Evolutionary conservation across 2,888 invertebrate genomes (phyloP).

Genomic region (Papilio elwesi): DNA sequence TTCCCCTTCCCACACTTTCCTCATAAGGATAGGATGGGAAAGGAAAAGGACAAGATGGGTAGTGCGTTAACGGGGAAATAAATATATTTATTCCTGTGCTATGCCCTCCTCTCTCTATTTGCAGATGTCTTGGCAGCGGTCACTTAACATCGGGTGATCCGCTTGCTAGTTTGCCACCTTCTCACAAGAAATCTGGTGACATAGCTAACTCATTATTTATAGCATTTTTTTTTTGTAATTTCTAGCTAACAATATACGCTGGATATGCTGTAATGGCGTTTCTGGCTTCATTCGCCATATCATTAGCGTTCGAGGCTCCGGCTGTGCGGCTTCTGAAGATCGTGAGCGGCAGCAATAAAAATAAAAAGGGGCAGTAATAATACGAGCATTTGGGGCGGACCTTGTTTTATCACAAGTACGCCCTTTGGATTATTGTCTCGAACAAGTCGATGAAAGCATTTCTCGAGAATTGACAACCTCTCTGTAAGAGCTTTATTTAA

Average conservation of each 20-base stretch:
- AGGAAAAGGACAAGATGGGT: no score
- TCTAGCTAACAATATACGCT: slow-evolving; percentile 84
- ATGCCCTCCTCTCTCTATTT: no score
- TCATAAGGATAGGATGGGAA: no score
- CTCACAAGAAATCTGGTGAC: no score
- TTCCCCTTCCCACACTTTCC: no score
- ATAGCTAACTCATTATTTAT: no score
- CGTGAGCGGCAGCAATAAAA: slow-evolving; percentile 66
- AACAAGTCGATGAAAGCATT: slow-evolving; percentile 36
- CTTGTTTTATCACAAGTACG: slow-evolving; percentile 10
- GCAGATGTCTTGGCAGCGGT: no score
- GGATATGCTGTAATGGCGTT: slow-evolving; percentile 92
- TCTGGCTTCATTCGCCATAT: slow-evolving; percentile 89
- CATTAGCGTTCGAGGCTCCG: slow-evolving; percentile 92
- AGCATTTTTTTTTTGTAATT: slow-evolving; percentile 42
- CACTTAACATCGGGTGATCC: no score
- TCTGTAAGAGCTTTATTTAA: slow-evolving; percentile 46
- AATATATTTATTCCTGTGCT: no score
- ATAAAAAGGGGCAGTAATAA: slow-evolving; percentile 64
- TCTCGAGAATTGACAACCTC: slow-evolving; percentile 40
- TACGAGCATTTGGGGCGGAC: neutral
- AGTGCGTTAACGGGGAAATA: no score
- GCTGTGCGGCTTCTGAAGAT: slow-evolving; percentile 91
- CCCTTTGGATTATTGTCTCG: neutral
- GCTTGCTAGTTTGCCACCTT: no score